Evolutionary conservation across 2,113 vertebrate species (phyloP), one percentile per base, ranked within the genome.

Genomic region (Kryptolebias marmoratus): DNA sequence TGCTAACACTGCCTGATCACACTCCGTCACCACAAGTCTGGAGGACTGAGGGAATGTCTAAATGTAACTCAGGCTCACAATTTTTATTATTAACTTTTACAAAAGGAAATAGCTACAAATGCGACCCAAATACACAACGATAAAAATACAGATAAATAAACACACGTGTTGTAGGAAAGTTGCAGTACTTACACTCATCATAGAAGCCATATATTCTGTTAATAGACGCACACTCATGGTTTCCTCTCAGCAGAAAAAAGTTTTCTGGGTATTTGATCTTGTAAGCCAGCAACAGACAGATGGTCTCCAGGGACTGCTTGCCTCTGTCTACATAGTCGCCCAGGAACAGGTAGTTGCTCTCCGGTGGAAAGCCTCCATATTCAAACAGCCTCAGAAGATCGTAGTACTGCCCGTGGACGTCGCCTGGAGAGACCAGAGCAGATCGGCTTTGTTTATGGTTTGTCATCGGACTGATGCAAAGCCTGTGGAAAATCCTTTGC

Each of bases 181-280:
- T 1, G 27, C 6, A 31, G 13, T 22, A 88, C 97, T 96, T 89
- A 98, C 97, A 98, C 88, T 98, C 96, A 0, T 99, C 97, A 0
- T 99, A 98, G 91, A 98, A 98, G 82, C 97, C 96, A 0, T 98
- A 99, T 93, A 98, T 98, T 89, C 97, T 95, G 93, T 98, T 99
- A 92, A 99, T 99, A 92, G 96, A 98, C 88, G 97, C 97, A 8
- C 97, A 98, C 90, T 99, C 97, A 0, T 98, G 97, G 92, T 99
- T 99, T 81, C 97, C 97, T 0, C 97, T 94, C 84, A 98, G 94
- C 84, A 98, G 92, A 91, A 99, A 98, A 89, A 99, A 98, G 88
- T 99, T 98, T 91, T 95, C 94, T 18, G 94, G 94, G 83, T 94
- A 95, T 89, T 94, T 95, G 84, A 95, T 90, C 88, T 94, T 95